Base-by-base conservation (phyloP, 1,140 invertebrate genomes). In the Drosophila bocqueti region DNA sequence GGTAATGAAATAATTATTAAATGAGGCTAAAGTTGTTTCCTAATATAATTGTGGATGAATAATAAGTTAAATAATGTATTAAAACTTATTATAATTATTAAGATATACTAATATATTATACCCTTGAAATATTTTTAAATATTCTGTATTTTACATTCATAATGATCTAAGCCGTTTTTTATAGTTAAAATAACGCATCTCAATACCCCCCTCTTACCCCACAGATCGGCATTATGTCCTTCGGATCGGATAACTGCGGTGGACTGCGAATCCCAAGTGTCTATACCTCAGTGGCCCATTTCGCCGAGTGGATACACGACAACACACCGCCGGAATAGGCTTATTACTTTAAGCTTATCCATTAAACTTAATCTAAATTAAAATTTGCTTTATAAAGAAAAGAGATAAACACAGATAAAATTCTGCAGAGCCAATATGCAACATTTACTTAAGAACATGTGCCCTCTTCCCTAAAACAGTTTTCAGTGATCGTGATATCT, bases 191-290 rank as follows among this genome's bases (percentile, higher is more conserved):
- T 16, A n/a, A 42, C 8, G 7, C 8, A n/a, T 7, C n/a, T 42
- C 7, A 42, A 42, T 42, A 42, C 21, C 21, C 21, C 18, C 2
- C 60, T 8, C 11, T 34, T 9, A 46, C 15, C 31, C n/a, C 9
- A 38, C 55, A 96, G 95, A 93, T 96, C 54, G 96, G 95, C n/a
- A 96, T 96, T 36, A 94, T 96, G 60, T 96, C 95, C 0, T 96
- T 96, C 79, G 95, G 96, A 3, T 96, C 95, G 2, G 95, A 96
- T 76, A 95, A 95, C 85, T 96, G 96, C 82, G 96, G 96, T 26
- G 94, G 94, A 10, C 93, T 94, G 38, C 95, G 95, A 0, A 94
- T 96, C 0, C 95, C 95, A 21, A 96, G 95, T 76, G 95, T 96
- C 2, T 96, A 96, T 79, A 95, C 95, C 0, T 95, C 95, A 57